phyloP scores from a whole-genome alignment of 1,140 invertebrate species.

The Brachionus rubens region DNA sequence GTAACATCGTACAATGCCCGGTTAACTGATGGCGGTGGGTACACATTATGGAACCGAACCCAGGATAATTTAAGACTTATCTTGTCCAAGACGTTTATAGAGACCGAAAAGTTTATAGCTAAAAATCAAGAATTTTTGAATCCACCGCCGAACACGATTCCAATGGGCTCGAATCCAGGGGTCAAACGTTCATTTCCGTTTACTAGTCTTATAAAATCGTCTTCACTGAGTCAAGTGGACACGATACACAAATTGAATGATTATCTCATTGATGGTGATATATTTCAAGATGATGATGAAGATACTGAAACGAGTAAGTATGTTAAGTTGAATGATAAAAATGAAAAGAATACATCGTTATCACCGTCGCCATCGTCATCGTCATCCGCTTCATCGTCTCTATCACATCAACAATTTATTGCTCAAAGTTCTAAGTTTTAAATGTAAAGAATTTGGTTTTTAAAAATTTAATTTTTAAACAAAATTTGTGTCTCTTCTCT shows the following conservation, averaged over 20 bases:
- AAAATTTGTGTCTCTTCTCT: not conserved
- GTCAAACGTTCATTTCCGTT: slow-evolving; percentile 19
- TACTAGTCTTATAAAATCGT: slow-evolving; percentile 23
- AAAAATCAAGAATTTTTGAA: not conserved
- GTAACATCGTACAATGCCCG: slow-evolving; percentile 21
- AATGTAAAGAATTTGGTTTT: too few species aligned
- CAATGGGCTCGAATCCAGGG: not conserved
- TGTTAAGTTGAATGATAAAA: not conserved
- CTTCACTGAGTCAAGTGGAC: slow-evolving; percentile 11
- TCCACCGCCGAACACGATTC: not conserved
- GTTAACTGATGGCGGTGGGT: slow-evolving; percentile 32
- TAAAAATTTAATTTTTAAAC: not conserved
- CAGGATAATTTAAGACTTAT: slow-evolving; percentile 33
- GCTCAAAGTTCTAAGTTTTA: slow-evolving; percentile 29
- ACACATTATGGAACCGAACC: slow-evolving; percentile 25
- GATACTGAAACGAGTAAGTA: not conserved
- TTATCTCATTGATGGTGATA: slow-evolving; percentile 19
- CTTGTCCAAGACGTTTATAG: slow-evolving; percentile 13
- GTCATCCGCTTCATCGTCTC: not conserved
- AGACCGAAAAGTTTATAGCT: not conserved
- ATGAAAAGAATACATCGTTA: not conserved
- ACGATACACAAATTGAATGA: slow-evolving; percentile 34
- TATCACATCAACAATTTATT: not conserved
- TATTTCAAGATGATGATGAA: slow-evolving; percentile 32
- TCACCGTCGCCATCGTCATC: not conserved